phyloP scores from a whole-genome alignment of 1,140 invertebrate species.

The Lanistes nyassanus region DNA sequence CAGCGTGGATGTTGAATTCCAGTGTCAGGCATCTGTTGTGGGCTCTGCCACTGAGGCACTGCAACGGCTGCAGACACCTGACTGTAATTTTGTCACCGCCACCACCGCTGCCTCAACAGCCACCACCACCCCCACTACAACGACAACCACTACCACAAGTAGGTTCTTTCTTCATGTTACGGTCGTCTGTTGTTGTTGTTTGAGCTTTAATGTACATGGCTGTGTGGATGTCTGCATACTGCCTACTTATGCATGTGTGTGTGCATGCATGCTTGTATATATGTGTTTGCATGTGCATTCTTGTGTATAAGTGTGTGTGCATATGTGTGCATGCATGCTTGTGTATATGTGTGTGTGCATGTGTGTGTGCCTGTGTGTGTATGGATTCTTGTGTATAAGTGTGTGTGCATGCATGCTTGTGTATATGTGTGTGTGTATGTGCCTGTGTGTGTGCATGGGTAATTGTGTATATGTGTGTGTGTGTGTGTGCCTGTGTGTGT shows the following conservation, averaged over 20 bases:
- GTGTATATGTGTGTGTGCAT: constrained; percentile 1
- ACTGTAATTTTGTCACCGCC: constrained; percentile 7
- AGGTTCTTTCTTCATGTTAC: not conserved
- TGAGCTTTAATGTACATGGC: not conserved
- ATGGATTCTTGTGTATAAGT: too few relatives aligned
- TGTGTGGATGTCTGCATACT: not conserved
- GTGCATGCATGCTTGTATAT: not conserved
- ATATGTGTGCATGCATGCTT: not conserved
- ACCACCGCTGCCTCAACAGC: not conserved
- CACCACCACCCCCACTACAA: not conserved
- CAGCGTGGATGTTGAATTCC: not conserved
- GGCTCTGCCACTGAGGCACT: not conserved
- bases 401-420: constrained; percentile 4
- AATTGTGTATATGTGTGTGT: not conserved
- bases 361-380: too few relatives aligned
- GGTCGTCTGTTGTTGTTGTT: not conserved
- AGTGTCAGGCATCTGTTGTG: constrained; percentile 15
- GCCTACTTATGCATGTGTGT: constrained; percentile 9
- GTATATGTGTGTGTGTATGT: constrained; percentile 7
- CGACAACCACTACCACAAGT: constrained; percentile 8
- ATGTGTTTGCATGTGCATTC: not conserved
- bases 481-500: not conserved
- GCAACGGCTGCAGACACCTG: not conserved
- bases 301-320: not conserved
- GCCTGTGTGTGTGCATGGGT: not conserved